These are phyloP conservation scores for Trichogramma evanescens DNA, from an alignment of 2,888 invertebrate genomes.

Conservation along the genomic window DNA sequence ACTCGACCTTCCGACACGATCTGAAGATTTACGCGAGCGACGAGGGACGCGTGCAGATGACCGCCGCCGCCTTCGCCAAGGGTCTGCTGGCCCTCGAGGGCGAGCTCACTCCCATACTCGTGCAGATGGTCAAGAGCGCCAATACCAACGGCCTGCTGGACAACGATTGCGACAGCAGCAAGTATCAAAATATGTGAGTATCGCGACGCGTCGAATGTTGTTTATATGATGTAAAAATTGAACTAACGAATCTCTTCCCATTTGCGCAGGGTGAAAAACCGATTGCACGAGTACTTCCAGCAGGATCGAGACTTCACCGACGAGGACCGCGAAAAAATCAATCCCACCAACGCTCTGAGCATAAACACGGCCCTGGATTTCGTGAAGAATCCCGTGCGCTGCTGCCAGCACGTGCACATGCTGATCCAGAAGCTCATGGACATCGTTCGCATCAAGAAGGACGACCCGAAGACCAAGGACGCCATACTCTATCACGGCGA, in stretches of 20 bases:
- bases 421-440: conserved; percentile 81
- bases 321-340: conserved; percentile 80
- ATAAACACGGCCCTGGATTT: conserved; percentile 87
- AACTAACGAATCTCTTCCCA: neutral
- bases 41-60: conserved; percentile 99
- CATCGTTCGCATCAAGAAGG: conserved; percentile 77
- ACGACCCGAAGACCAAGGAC: conserved; percentile 85
- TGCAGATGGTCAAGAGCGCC: conserved; percentile 99
- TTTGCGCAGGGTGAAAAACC: conserved; percentile 78
- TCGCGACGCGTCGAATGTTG: neutral
- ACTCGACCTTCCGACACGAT: conserved; percentile 98
- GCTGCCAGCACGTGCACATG: conserved; percentile 84
- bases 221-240: neutral
- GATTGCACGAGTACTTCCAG: conserved; percentile 87
- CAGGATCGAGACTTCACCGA: conserved; percentile 77
- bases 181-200: conserved; percentile 86
- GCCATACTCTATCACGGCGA: conserved; percentile 94
- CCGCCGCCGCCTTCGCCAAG: conserved; percentile 98
- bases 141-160: conserved; percentile 97
- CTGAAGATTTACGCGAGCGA: conserved; percentile 99
- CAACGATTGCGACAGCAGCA: conserved; percentile 95
- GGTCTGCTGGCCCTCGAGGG: conserved; percentile 95
- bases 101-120: conserved; percentile 95
- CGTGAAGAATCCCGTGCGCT: conserved; percentile 90
- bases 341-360: conserved; percentile 87